Evolutionary conservation across 2,113 vertebrate genomes (phyloP), one percentile per base, ranked within the genome.

Genomic region (Nansenia antarctica): DNA sequence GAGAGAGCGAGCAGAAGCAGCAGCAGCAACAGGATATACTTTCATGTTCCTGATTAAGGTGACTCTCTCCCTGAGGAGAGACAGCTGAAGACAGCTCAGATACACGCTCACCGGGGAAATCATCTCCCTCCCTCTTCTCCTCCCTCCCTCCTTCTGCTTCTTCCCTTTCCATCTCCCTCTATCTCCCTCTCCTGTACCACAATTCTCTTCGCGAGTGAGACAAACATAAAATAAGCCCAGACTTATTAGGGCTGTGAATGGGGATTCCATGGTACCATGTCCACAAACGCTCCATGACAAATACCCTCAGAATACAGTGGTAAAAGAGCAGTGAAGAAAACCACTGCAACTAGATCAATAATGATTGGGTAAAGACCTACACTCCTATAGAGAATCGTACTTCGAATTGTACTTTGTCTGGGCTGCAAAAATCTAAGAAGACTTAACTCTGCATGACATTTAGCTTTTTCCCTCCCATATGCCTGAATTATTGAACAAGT

Each of bases 51-150:
- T 84, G 88, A 88, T 88, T 85, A 89, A 86, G 81, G 82, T 34
- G 37, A 72, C 61, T 85, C 74, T 39, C 54, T 83, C 72, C 76
- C 61, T 0, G 63, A 78, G 81, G 74, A 70, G 70, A 84, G 85
- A 83, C 78, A 77, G 80, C 76, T 82, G 85, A 82, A 74, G 76
- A 69, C 79, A 74, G 82, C 85, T 83, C 74, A 62, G 83, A 85
- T 81, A 86, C 70, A 74, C 74, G 35, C 78, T 85, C 89, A 69
- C 86, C 65, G 35, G 87, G 89, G 89, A 91, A 89, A 91, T 91
- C 87, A 89, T 73, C 73, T 32, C 52, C 78, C 73, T 77, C 66
- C 57, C 67, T 32, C 18, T 15, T 6, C 32, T 57, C 7, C 29
- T 9, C 11, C 9, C 29, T 30, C 12, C 5, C 55, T 5, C 15